Evolutionary conservation across 2,797 vertebrate species (phyloP).

Genomic region (Babyrousa celebensis): DNA sequence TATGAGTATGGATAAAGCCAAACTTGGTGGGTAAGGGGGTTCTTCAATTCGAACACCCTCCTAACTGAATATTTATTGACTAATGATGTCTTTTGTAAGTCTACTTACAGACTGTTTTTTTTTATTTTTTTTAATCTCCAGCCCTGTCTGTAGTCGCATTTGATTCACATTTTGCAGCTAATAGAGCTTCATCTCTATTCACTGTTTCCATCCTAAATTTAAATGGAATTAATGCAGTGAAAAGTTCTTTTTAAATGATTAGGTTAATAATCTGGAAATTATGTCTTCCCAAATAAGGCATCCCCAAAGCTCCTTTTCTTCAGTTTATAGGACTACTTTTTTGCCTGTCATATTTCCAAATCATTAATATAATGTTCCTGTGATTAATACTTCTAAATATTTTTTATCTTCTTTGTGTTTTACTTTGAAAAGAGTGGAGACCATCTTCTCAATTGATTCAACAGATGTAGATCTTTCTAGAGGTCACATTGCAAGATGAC

Average conservation of each 20-base stretch:
- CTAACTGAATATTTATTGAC: constrained; percentile 6
- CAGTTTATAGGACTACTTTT: constrained; percentile 52
- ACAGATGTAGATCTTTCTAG: constrained; percentile 87
- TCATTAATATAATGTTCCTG: constrained; percentile 31
- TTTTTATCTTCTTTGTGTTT: constrained; percentile 85
- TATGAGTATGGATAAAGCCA: background rate
- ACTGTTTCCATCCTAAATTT: constrained; percentile 87
- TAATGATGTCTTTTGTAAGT: constrained; percentile 65
- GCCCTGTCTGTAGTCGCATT: constrained; percentile 80
- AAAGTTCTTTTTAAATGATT: constrained; percentile 88
- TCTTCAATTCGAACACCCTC: background rate
- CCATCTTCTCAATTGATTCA: constrained; percentile 82
- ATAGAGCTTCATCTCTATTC: constrained; percentile 86
- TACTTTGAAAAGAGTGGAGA: constrained; percentile 79
- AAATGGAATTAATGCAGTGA: constrained; percentile 89
- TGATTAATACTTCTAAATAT: constrained; percentile 81
- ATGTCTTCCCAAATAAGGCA: constrained; percentile 80
- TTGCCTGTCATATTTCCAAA: constrained; percentile 53
- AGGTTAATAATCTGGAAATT: constrained; percentile 90
- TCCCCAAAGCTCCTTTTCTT: constrained; percentile 61
- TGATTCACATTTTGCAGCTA: constrained; percentile 87
- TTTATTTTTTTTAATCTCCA: background rate
- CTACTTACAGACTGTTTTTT: constrained; percentile 29
- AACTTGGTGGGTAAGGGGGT: background rate
- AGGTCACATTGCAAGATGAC: constrained; percentile 85